Conservation (phyloP, 1,140 invertebrate species). For the Eufriesea mexicana region DNA sequence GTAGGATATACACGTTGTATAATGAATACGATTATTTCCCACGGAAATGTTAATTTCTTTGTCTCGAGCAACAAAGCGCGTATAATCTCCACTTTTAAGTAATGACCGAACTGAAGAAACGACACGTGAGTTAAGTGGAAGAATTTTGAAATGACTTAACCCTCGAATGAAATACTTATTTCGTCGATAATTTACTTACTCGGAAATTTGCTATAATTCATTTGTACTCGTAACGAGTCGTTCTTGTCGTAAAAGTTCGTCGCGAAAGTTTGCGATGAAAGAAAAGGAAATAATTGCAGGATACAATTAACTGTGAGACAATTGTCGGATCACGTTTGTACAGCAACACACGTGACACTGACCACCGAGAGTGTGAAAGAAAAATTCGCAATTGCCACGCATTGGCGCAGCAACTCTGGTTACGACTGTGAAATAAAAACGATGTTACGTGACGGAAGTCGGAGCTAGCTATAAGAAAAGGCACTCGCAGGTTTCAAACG, state of each 20-base stretch:
- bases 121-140: neutral
- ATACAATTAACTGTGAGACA: too few relatives aligned
- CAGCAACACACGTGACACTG: too few relatives aligned
- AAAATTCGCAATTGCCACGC: neutral
- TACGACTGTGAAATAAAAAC: slow-evolving; percentile 4
- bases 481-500: slow-evolving; percentile 52
- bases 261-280: too few relatives aligned
- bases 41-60: neutral
- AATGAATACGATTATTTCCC: neutral
- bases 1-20: neutral
- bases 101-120: too few relatives aligned
- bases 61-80: neutral
- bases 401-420: neutral
- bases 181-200: too few relatives aligned
- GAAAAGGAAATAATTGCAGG: too few relatives aligned
- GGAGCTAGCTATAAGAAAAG: slow-evolving; percentile 9
- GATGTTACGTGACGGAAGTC: slow-evolving; percentile 21
- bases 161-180: too few relatives aligned
- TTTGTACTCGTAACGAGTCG: too few relatives aligned
- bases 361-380: neutral
- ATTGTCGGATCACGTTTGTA: too few relatives aligned
- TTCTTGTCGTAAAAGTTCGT: too few relatives aligned
- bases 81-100: too few relatives aligned
- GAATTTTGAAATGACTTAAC: neutral
- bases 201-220: too few relatives aligned